Conservation (phyloP, 2,888 invertebrate genomes). For the Lacanobia wlatinum region DNA sequence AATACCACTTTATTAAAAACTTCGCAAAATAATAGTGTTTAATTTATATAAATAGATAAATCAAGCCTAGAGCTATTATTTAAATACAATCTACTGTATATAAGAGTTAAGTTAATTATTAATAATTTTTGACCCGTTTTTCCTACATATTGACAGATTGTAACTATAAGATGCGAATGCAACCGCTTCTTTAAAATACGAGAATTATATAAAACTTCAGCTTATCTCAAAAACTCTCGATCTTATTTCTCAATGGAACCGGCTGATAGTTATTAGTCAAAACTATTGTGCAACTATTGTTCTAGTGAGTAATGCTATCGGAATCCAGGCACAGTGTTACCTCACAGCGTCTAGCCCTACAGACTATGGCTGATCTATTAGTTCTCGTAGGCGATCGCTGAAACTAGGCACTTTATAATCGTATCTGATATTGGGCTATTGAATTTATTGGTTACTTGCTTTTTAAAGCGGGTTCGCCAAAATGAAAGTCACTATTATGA, state of each 20-base stretch:
- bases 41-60: no score
- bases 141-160: no score
- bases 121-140: no score
- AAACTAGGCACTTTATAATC: conserved; percentile 9
- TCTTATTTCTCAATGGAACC: conserved; percentile 6
- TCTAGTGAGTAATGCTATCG: conserved; percentile 37
- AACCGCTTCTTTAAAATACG: no score
- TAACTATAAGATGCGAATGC: no score
- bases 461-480: not conserved
- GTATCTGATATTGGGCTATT: conserved; percentile 11
- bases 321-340: conserved; percentile 49
- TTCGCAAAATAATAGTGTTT: no score
- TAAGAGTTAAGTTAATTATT: no score
- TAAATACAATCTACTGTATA: no score
- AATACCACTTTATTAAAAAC: no score
- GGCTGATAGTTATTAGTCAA: conserved; percentile 37
- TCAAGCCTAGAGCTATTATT: no score
- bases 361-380: conserved; percentile 41
- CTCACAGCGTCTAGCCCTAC: conserved; percentile 40
- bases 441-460: not conserved
- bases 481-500: no score
- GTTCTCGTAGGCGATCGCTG: conserved; percentile 32
- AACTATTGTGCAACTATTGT: conserved; percentile 54
- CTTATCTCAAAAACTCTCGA: not conserved
- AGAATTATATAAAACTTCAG: not conserved